Conservation (phyloP, 2,797 vertebrate genomes). For the Kryptolebias ocellatus region DNA sequence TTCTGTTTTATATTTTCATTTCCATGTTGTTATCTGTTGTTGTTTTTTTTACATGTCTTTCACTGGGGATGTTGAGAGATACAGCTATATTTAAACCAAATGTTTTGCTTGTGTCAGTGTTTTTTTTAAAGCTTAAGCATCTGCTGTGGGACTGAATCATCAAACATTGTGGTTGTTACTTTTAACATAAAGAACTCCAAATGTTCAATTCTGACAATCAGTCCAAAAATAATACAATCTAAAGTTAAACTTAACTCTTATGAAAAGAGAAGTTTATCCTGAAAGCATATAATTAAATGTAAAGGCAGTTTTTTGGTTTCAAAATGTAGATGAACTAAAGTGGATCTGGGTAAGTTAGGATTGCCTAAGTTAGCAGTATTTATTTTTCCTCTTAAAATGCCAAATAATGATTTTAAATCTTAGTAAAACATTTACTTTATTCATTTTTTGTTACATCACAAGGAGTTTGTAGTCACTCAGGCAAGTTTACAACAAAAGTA, state of each 20-base stretch:
- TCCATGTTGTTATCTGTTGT: neutral
- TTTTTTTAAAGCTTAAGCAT: constrained; percentile 19
- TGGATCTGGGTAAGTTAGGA: neutral
- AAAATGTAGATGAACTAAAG: neutral
- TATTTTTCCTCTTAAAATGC: neutral
- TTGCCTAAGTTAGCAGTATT: neutral
- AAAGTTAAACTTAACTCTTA: too few species aligned
- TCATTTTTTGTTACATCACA: constrained; percentile 13
- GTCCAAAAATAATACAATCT: neutral
- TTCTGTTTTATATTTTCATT: neutral
- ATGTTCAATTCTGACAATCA: neutral
- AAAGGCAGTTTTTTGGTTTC: neutral
- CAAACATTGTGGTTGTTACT: constrained; percentile 11
- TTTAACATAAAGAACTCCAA: neutral
- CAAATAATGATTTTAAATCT: neutral
- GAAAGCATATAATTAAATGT: too few species aligned
- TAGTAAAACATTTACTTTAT: neutral
- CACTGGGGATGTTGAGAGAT: neutral
- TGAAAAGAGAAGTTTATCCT: too few species aligned
- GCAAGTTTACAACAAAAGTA: too few species aligned
- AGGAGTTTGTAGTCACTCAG: neutral
- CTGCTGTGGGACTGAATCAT: neutral
- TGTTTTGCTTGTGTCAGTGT: neutral
- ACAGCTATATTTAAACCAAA: neutral
- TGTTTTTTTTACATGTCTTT: constrained; percentile 3